Evolutionary conservation across 2,888 invertebrate genomes (phyloP).

Genomic region (Leptopterna dolabrata): DNA sequence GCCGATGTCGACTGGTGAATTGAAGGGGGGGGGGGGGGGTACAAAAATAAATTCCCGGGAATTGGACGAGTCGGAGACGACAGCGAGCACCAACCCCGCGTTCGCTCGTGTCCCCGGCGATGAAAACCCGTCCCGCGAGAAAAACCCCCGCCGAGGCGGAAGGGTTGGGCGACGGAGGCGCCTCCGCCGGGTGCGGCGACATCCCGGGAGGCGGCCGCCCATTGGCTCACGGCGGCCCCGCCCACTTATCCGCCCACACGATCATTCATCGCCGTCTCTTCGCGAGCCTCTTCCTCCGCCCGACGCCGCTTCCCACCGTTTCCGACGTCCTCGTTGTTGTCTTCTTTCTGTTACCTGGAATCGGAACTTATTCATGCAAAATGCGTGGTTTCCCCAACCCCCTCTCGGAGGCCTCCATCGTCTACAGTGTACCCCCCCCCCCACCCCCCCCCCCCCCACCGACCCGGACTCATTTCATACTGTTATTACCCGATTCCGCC

Average conservation of each 20-base stretch:
- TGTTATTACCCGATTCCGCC: not conserved
- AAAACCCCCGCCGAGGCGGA: not conserved
- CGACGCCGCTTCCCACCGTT: not conserved
- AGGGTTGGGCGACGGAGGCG: constrained; percentile 8
- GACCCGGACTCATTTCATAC: not conserved
- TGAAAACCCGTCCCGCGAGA: not conserved
- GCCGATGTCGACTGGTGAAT: no score
- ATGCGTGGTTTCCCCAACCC: not conserved
- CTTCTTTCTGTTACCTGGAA: not conserved
- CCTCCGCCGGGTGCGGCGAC: not conserved
- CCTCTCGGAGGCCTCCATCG: not conserved
- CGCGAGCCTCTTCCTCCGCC: not conserved
- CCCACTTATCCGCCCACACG: constrained; percentile 37
- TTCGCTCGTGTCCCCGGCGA: not conserved
- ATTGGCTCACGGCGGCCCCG: not conserved
- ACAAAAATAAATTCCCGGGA: no score
- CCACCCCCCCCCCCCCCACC: not conserved
- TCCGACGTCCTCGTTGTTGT: not conserved
- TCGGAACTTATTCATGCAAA: not conserved
- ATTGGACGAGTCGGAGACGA: no score
- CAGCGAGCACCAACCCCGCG: no score
- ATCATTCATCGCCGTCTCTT: constrained; percentile 32
- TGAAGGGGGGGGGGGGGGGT: no score
- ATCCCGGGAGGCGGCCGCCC: not conserved
- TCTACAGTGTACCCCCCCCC: not conserved